A percentile compares a stretch with the other conserved stretches of the same genome.
Evolutionary conservation across 2,113 vertebrate species (phyloP).

Genomic region (Nanger granti): DNA sequence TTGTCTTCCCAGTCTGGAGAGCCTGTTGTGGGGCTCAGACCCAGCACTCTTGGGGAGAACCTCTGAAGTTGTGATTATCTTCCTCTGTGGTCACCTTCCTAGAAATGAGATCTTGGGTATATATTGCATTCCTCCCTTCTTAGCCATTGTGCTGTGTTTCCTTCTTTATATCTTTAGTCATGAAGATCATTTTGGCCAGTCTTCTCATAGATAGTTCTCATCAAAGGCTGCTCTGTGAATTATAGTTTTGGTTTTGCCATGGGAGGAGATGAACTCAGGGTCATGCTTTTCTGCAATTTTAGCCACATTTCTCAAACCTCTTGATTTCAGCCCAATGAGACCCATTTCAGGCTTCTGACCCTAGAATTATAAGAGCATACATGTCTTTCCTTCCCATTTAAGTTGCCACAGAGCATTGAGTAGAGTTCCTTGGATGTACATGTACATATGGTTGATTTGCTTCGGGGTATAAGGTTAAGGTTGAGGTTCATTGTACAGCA

Average conservation of each 20-base stretch:
- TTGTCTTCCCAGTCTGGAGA: background rate
- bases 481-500: fast-evolving
- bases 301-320: background rate
- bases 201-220: background rate
- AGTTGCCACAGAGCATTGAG: background rate
- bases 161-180: background rate
- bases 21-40: background rate
- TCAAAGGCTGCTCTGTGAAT: background rate
- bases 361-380: background rate
- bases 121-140: background rate
- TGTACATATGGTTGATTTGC: background rate
- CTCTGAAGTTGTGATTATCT: background rate
- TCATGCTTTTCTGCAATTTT: background rate
- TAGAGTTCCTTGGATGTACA: background rate
- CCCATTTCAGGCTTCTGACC: background rate
- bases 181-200: background rate
- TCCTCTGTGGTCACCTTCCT: background rate
- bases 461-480: fast-evolving
- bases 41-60: background rate
- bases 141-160: background rate
- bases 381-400: background rate
- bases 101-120: background rate
- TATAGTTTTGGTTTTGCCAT: background rate
- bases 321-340: background rate
- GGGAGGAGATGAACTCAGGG: background rate